Evolutionary conservation across 2,888 invertebrate genomes (phyloP), one percentile per base, ranked within the genome.

Genomic region (Mantis religiosa): DNA sequence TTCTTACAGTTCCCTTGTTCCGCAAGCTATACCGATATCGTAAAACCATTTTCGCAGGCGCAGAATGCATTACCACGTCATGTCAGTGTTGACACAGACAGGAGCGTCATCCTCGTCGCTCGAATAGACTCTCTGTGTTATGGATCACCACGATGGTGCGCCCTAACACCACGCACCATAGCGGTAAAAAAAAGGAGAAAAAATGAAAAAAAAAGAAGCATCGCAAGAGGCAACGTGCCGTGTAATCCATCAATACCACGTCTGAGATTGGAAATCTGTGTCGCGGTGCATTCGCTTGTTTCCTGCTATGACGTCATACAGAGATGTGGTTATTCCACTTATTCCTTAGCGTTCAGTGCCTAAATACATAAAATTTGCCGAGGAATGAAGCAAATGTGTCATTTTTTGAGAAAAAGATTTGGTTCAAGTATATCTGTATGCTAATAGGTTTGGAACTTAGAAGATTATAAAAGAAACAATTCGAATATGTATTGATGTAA

Each of bases 1-100:
- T 71, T 71, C 54, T 71, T 71, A 71, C 25, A 71, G 54, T 71
- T 25, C 6, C 25, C 54, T 71, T 71, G 54, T 71, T 25, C 54
- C 54, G 54, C 54, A 71, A 20, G 20, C 54, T 25, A 71, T 71
- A 71, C 54, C 54, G 54, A 71, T 71, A 71, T 71, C 54, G 54
- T 71, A 71, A 71, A 71, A 71, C 54, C 54, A 71, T 71, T 71
- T 71, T 71, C 54, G 54, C 54, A 25, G 20, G 25, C 54, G 6
- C 20, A 71, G 54, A 71, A 71, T 71, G 54, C 54, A 71, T 71
- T 71, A 71, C 54, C 54, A 86, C 86, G 25, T 82, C 87, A 82
- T 82, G 87, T 41, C 87, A 87, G 54, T 82, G 87, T 20, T 87
- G 87, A 87, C 87, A 87, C n/a, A 87, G 54, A 71, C 54, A 25